These are phyloP conservation scores for Aphelocoma californica DNA, from an alignment of 2,797 vertebrate species.

Conservation along the genomic window DNA sequence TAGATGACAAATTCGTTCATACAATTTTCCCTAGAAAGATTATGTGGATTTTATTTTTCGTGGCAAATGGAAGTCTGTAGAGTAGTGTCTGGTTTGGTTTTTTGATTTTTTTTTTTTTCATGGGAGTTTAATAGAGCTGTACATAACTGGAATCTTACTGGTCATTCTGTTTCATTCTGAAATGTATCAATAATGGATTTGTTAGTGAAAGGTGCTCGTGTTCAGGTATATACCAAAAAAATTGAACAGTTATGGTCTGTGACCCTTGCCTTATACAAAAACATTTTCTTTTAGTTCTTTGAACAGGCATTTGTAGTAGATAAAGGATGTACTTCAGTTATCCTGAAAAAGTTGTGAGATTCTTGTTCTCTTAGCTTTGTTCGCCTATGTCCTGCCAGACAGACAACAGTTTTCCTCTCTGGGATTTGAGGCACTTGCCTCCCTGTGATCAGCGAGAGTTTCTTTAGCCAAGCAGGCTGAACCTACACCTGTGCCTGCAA, in stretches of 20 bases:
- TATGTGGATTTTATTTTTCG: not conserved
- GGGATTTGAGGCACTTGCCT: not conserved
- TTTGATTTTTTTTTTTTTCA: not conserved
- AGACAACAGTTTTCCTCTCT: not conserved
- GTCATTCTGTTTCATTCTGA: slow-evolving; percentile 1
- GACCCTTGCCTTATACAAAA: not conserved
- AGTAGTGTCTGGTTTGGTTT: not conserved
- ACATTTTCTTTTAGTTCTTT: not conserved
- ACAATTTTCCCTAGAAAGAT: not conserved
- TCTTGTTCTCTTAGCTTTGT: not conserved
- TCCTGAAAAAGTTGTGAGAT: not conserved
- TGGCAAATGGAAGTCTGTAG: not conserved
- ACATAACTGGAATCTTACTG: not conserved
- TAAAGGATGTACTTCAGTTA: not conserved
- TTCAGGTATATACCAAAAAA: not conserved
- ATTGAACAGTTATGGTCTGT: not conserved
- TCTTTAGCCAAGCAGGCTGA: not conserved
- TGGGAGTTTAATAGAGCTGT: not conserved
- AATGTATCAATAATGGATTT: not conserved
- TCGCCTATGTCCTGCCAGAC: not conserved
- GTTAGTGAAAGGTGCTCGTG: not conserved
- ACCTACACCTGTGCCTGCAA: not conserved
- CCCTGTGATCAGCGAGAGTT: not conserved
- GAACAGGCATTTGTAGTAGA: not conserved
- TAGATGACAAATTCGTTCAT: not conserved